Evolutionary conservation across 2,888 invertebrate genomes (phyloP).

Genomic region (Agrochola lychnidis): DNA sequence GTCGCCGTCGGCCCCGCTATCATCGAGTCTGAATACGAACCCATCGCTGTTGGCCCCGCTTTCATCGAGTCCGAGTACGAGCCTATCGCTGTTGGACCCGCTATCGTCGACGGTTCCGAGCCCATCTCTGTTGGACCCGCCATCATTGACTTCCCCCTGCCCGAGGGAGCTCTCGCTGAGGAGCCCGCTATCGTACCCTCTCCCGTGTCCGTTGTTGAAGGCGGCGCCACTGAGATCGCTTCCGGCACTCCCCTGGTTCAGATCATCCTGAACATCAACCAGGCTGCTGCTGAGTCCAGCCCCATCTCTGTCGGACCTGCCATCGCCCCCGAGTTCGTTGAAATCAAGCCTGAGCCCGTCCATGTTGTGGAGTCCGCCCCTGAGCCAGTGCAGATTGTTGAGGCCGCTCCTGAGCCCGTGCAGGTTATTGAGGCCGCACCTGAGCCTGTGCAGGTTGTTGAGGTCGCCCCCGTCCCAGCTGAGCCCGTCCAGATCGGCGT

Average conservation of each 20-base stretch:
- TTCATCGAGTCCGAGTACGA: no score
- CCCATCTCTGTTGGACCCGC: slow-evolving; percentile 53
- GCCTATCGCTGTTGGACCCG: not conserved
- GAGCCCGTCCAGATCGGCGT: slow-evolving; percentile 57
- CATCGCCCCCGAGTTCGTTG: not conserved
- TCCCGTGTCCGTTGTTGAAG: not conserved
- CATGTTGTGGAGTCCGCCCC: no score
- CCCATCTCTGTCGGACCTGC: slow-evolving; percentile 48
- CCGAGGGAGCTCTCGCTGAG: slow-evolving; percentile 40
- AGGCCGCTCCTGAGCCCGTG: no score
- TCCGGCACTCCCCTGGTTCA: slow-evolving; percentile 68
- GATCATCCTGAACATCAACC: slow-evolving; percentile 71
- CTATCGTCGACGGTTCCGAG: not conserved
- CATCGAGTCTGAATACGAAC: not conserved
- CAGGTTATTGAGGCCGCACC: slow-evolving; percentile 26
- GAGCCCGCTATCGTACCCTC: not conserved
- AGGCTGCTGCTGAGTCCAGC: slow-evolving; percentile 4
- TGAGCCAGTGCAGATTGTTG: no score
- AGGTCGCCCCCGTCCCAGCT: not conserved
- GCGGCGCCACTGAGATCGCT: slow-evolving; percentile 9
- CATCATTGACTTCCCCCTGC: slow-evolving; percentile 34
- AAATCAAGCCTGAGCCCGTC: slow-evolving; percentile 1
- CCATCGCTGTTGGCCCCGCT: no score
- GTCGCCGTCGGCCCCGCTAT: no score
- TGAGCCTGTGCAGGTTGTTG: slow-evolving; percentile 17